A percentile compares a stretch with the other conserved stretches of the same genome.
Evolutionary conservation across 2,888 invertebrate species (phyloP).

Genomic region (Glomeris marginata): DNA sequence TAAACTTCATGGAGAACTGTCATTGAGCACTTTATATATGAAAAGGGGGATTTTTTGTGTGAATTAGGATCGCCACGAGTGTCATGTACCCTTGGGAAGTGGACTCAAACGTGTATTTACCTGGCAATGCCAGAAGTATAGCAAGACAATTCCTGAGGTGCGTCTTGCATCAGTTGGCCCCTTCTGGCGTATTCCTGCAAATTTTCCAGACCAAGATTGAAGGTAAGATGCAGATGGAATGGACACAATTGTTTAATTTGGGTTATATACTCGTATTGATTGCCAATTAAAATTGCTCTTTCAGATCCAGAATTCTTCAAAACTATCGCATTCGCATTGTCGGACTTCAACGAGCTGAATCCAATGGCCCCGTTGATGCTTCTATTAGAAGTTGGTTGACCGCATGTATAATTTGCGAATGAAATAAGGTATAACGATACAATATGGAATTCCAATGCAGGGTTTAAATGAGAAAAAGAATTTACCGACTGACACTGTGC

Average conservation of each 20-base stretch:
- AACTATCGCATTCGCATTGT: slow-evolving; percentile 79
- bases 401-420: not conserved
- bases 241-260: not conserved
- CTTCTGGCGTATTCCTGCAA: slow-evolving; percentile 91
- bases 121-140: slow-evolving; percentile 87
- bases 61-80: slow-evolving; percentile 40
- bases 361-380: slow-evolving; percentile 86
- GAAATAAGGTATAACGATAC: not conserved
- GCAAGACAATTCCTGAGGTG: slow-evolving; percentile 95
- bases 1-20: not conserved
- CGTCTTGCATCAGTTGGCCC: slow-evolving; percentile 88
- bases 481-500: slow-evolving; percentile 50
- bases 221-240: slow-evolving; percentile 37
- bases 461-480: slow-evolving; percentile 63
- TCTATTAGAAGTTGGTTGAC: slow-evolving; percentile 53
- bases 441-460: slow-evolving; percentile 30
- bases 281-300: slow-evolving; percentile 14
- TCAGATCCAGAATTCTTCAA: slow-evolving; percentile 66
- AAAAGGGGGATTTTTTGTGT: not conserved
- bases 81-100: slow-evolving; percentile 78
- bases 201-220: slow-evolving; percentile 81
- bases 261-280: not conserved
- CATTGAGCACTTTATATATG: not conserved
- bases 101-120: slow-evolving; percentile 71
- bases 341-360: slow-evolving; percentile 91